phyloP scores from a whole-genome alignment of 2,113 vertebrate genomes.

The Carassius carassius region DNA sequence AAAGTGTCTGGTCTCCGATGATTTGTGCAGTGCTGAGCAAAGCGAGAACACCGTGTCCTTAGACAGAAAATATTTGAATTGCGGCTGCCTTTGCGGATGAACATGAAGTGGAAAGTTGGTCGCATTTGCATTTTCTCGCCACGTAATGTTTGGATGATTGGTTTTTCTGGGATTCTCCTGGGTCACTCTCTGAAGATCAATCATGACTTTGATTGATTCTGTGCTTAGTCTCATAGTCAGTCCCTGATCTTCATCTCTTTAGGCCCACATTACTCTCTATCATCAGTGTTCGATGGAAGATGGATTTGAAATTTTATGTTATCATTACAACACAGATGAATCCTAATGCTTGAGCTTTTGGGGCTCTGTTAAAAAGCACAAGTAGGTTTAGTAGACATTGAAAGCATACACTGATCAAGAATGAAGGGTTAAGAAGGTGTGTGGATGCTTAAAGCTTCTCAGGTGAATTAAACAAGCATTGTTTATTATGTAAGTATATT shows the following conservation, averaged over 20 bases:
- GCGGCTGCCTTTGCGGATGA: neutral
- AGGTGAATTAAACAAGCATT: neutral
- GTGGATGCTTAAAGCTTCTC: neutral
- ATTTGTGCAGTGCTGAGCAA: constrained; percentile 9
- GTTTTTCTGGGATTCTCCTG: constrained; percentile 1
- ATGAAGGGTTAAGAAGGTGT: neutral
- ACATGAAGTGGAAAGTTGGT: neutral
- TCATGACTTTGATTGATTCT: constrained; percentile 10
- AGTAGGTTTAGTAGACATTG: constrained; percentile 1
- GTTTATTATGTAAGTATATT: neutral
- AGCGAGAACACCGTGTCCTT: neutral
- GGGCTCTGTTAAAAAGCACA: constrained; percentile 1
- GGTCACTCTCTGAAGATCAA: constrained; percentile 17
- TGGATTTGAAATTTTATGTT: neutral
- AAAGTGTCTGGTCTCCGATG: neutral
- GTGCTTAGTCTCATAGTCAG: constrained; percentile 2
- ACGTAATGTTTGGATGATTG: constrained; percentile 12
- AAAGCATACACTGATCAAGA: neutral
- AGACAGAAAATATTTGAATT: neutral
- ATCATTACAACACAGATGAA: neutral
- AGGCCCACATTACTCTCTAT: neutral
- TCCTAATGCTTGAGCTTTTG: neutral
- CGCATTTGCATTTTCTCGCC: neutral
- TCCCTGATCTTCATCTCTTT: constrained; percentile 18
- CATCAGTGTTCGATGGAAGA: neutral